Percentiles rank a stretch among this genome's conserved stretches.
Conservation (phyloP, 1,140 invertebrate species). For the Philotrypesis tridentata region DNA sequence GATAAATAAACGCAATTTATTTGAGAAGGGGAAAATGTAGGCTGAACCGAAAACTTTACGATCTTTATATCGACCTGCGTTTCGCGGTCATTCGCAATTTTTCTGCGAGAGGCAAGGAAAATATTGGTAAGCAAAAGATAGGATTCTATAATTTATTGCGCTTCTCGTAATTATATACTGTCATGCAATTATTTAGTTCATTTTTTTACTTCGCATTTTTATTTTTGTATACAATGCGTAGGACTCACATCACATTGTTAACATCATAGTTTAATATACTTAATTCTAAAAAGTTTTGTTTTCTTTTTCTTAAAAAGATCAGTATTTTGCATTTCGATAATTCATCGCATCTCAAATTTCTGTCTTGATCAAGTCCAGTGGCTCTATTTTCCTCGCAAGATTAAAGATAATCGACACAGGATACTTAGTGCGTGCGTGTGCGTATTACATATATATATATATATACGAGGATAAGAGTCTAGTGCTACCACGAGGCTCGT, state of each 20-base stretch:
- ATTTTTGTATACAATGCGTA: too few species aligned
- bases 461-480: neutral
- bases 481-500: neutral
- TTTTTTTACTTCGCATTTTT: neutral
- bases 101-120: neutral
- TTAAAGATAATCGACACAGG: too few species aligned
- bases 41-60: neutral
- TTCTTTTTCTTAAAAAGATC: too few species aligned
- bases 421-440: too few species aligned
- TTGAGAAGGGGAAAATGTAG: neutral
- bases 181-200: neutral
- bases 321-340: too few species aligned
- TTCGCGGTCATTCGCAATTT: constrained; percentile 33
- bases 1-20: neutral
- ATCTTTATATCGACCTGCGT: constrained; percentile 20
- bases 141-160: constrained; percentile 46
- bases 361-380: too few species aligned
- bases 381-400: too few species aligned
- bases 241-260: too few species aligned
- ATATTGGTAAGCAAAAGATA: neutral
- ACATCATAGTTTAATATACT: too few species aligned
- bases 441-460: neutral
- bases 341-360: too few species aligned
- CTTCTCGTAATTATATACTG: neutral
- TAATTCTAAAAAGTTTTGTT: too few species aligned